These are phyloP conservation scores for Dreissena polymorpha DNA, from an alignment of 1,140 invertebrate species.

Conservation along the genomic window DNA sequence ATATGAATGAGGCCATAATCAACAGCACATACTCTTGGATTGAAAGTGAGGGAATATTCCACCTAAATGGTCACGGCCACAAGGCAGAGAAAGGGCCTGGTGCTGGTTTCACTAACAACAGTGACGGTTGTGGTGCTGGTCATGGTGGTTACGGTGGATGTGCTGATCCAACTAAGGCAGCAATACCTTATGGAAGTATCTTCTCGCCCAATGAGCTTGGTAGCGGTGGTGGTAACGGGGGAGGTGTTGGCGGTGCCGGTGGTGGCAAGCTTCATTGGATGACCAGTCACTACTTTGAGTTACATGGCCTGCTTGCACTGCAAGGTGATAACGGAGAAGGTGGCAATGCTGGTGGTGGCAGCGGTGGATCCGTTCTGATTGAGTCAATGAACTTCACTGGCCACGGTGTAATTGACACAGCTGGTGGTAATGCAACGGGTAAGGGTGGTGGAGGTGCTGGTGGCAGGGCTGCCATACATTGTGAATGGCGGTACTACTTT, in stretches of 20 bases:
- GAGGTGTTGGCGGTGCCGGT: slow-evolving; percentile 65
- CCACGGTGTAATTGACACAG: slow-evolving; percentile 68
- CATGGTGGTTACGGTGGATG: slow-evolving; percentile 71
- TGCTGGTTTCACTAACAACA: slow-evolving; percentile 60
- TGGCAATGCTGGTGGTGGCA: slow-evolving; percentile 66
- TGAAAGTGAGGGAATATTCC: slow-evolving; percentile 69
- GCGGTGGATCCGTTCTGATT: slow-evolving; percentile 68
- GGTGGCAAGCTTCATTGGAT: slow-evolving; percentile 69
- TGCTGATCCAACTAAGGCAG: slow-evolving; percentile 34
- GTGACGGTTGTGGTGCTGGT: slow-evolving; percentile 66
- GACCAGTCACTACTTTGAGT: slow-evolving; percentile 65
- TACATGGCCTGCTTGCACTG: slow-evolving; percentile 67
- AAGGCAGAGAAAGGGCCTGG: slow-evolving; percentile 60
- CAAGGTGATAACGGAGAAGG: slow-evolving; percentile 63
- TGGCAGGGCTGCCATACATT: slow-evolving; percentile 69
- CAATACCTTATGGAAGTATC: slow-evolving; percentile 66
- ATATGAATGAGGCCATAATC: slow-evolving; percentile 68
- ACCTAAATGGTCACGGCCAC: slow-evolving; percentile 66
- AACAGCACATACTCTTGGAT: slow-evolving; percentile 67
- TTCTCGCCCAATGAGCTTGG: slow-evolving; percentile 61
- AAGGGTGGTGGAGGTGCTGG: slow-evolving; percentile 68
- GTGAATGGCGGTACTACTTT: slow-evolving; percentile 66
- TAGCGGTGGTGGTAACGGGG: slow-evolving; percentile 70
- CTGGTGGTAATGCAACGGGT: slow-evolving; percentile 55
- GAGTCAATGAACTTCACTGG: slow-evolving; percentile 72